Evolutionary conservation across 2,888 invertebrate genomes (phyloP), one percentile per base, ranked within the genome.

Genomic region (Caenorhabditis zanzibari): DNA sequence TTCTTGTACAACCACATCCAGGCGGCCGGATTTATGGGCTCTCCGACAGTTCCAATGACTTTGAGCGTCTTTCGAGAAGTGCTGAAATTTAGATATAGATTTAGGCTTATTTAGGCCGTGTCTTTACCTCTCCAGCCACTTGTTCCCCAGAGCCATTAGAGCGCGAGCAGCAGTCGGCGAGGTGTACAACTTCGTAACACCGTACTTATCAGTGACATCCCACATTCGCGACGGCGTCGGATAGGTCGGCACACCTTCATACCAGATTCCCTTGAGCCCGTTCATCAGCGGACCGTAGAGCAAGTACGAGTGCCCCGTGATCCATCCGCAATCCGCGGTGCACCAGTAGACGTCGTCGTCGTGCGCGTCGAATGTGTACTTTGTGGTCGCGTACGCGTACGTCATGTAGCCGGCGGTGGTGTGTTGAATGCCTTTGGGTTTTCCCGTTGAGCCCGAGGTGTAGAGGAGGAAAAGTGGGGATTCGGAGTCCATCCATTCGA

Each of bases 401-500:
- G 97, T 92, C 94, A 99, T 94, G 94, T 98, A 99, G 0, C 99
- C 99, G 0, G 95, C 98, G 0, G 96, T 91, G 0, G 97, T 96
- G 93, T 99, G 99, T 38, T 98, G 93, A 5, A 99, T 97, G 22
- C 98, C 99, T 93, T 99, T 99, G 0, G 99, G 98, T 93, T 97
- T 97, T 26, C 98, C 98, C 1, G 98, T 99, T 0, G 97, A 98
- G 0, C 97, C 97, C 91, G 89, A 90, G 14, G 92, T 99, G 93
- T 99, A 99, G 24, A 99, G 94, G 95, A 99, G 96, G 92, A 99
- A 99, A 9, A 98, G 94, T 0, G 98, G 97, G 93, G 98, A 97
- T 93, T 99, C 98, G 7, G 97, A 96, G 71, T 95, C 95, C 95
- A 98, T 95, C 98, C 98, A 98, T 92, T 96, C 97, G 0, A 97